Evolutionary conservation across 2,797 vertebrate genomes (phyloP).

Genomic region (Florisuga fusca): DNA sequence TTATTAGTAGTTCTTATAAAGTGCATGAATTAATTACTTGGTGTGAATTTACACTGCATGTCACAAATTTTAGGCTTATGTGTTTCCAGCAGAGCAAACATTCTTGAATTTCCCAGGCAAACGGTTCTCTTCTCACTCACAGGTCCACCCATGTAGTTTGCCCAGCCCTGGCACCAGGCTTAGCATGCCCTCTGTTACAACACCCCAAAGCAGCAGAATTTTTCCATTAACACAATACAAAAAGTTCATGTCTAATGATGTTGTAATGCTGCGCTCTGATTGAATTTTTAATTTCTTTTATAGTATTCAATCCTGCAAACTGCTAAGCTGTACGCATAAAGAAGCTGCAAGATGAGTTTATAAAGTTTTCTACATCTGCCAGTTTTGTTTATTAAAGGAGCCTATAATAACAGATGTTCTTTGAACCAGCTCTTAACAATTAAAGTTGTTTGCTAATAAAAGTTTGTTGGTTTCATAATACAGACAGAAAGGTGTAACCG

Average conservation of each 20-base stretch:
- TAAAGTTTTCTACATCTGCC: conserved; percentile 28
- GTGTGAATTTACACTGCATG: background rate
- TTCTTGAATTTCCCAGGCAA: background rate
- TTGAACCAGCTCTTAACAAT: conserved; percentile 15
- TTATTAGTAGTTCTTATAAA: background rate
- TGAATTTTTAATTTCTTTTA: conserved; percentile 53
- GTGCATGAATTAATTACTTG: background rate
- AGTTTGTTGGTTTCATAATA: conserved; percentile 29
- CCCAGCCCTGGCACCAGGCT: background rate
- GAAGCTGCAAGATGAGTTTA: conserved; percentile 30
- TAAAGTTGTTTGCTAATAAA: conserved; percentile 36
- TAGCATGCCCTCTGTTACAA: background rate
- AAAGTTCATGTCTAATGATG: conserved; percentile 14
- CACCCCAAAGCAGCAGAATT: background rate
- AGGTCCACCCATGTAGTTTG: conserved; percentile 13
- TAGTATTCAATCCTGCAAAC: conserved; percentile 1
- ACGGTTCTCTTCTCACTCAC: background rate
- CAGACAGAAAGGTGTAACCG: background rate
- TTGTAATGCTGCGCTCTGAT: background rate
- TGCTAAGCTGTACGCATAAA: background rate
- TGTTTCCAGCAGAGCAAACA: conserved; percentile 16
- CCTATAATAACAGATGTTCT: conserved; percentile 16
- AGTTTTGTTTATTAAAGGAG: conserved; percentile 4
- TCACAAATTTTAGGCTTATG: background rate
- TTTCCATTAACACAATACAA: background rate